phyloP scores from a whole-genome alignment of 1,140 invertebrate genomes.

The Laupala kohalensis region DNA sequence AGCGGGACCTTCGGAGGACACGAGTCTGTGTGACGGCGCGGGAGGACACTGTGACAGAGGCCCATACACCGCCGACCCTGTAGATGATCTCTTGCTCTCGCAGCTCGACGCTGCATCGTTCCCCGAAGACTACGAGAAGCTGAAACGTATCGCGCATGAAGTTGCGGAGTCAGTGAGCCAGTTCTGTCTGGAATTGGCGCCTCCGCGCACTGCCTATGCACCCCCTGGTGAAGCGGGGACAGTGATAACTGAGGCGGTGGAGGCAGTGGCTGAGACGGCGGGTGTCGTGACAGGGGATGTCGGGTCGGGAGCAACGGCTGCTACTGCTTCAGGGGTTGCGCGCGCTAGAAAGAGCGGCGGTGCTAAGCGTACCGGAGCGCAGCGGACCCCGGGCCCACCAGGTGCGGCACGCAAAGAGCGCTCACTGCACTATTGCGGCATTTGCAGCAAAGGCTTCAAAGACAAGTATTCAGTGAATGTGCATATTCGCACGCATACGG shows the following conservation, averaged over 20 bases:
- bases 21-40: conserved; percentile 31
- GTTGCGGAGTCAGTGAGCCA: conserved; percentile 24
- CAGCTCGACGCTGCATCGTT: conserved; percentile 33
- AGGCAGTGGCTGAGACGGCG: conserved; percentile 19
- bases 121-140: conserved; percentile 57
- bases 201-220: background rate
- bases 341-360: conserved; percentile 18
- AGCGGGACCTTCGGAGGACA: conserved; percentile 24
- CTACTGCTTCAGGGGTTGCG: conserved; percentile 16
- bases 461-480: conserved; percentile 89
- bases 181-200: conserved; percentile 29
- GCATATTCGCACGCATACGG: conserved; percentile 80
- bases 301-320: conserved; percentile 1
- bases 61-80: conserved; percentile 20
- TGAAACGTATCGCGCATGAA: conserved; percentile 34
- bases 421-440: conserved; percentile 77
- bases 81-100: conserved; percentile 25
- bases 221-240: conserved; percentile 9
- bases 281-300: background rate
- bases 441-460: conserved; percentile 86
- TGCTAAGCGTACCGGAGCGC: background rate
- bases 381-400: background rate
- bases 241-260: conserved; percentile 14
- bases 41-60: conserved; percentile 27
- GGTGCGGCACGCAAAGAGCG: conserved; percentile 52